Evolutionary conservation across 2,888 invertebrate species (phyloP).

Genomic region (Drosophila diplacantha): DNA sequence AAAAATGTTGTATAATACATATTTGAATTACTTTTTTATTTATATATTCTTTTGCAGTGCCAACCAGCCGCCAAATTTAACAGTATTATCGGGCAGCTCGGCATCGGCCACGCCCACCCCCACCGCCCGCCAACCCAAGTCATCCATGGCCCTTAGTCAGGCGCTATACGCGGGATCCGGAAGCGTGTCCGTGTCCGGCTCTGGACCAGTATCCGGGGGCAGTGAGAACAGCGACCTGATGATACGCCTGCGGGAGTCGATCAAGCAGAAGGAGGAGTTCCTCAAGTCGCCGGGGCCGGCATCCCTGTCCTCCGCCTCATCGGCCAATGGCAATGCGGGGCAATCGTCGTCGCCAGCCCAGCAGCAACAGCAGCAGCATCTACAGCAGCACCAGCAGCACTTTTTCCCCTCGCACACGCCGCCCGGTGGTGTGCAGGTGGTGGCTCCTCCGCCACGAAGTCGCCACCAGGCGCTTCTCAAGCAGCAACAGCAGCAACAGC

Average conservation of each 20-base stretch:
- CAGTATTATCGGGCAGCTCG: conserved; percentile 74
- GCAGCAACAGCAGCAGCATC: conserved; percentile 30
- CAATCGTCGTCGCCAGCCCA: conserved; percentile 41
- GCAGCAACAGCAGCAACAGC: conserved; percentile 44
- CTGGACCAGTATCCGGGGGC: conserved; percentile 17
- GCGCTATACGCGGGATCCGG: conserved; percentile 43
- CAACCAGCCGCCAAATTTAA: conserved; percentile 75
- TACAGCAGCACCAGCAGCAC: conserved; percentile 53
- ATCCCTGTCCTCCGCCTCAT: conserved; percentile 16
- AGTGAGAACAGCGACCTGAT: conserved; percentile 78
- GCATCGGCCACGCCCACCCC: conserved; percentile 56
- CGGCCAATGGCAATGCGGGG: conserved; percentile 36
- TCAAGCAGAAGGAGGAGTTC: conserved; percentile 94
- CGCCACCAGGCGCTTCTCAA: conserved; percentile 32
- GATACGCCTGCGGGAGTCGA: conserved; percentile 88
- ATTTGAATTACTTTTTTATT: background rate
- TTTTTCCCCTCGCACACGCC: conserved; percentile 61
- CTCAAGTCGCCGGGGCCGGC: conserved; percentile 82
- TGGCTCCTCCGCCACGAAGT: conserved; percentile 42
- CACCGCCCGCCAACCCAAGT: conserved; percentile 58
- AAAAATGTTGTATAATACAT: background rate
- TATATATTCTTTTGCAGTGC: conserved; percentile 60
- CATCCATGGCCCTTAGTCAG: conserved; percentile 48
- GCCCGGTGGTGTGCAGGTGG: conserved; percentile 32
- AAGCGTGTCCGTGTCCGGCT: background rate